phyloP scores from a whole-genome alignment of 2,888 invertebrate genomes.

The Galerucella pusilla region DNA sequence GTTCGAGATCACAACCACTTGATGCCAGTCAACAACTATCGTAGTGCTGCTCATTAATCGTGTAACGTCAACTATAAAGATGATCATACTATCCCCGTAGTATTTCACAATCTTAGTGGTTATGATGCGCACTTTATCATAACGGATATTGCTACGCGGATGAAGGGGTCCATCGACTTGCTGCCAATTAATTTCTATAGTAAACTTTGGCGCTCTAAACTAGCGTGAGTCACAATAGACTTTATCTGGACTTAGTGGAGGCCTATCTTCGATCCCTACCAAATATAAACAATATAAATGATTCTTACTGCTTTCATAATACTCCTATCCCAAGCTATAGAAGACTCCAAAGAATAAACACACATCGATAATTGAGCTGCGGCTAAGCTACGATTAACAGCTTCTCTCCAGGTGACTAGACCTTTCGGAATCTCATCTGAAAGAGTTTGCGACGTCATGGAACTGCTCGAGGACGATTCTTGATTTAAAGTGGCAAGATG shows the following conservation, averaged over 20 bases:
- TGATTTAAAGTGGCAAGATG: slow-evolving; percentile 71
- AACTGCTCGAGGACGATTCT: slow-evolving; percentile 52
- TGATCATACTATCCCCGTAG: slow-evolving; percentile 42
- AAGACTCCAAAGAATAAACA: slow-evolving; percentile 88
- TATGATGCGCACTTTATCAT: slow-evolving; percentile 48
- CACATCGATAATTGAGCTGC: slow-evolving; percentile 93
- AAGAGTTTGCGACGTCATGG: slow-evolving; percentile 56
- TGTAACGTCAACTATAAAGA: slow-evolving; percentile 50
- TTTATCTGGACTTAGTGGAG: too few species aligned
- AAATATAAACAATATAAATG: too few species aligned
- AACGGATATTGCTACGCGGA: slow-evolving; percentile 37
- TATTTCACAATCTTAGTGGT: slow-evolving; percentile 48
- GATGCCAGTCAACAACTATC: slow-evolving; percentile 20
- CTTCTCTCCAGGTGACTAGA: slow-evolving; percentile 88
- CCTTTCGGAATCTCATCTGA: slow-evolving; percentile 79
- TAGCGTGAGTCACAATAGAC: too few species aligned
- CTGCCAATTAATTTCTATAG: slow-evolving; percentile 40
- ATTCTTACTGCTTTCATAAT: slow-evolving; percentile 97
- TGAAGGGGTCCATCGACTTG: slow-evolving; percentile 27
- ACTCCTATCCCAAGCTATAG: slow-evolving; percentile 98
- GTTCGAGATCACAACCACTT: slow-evolving; percentile 34
- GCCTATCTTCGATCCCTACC: too few species aligned
- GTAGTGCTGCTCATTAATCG: slow-evolving; percentile 45
- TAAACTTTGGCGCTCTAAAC: too few species aligned
- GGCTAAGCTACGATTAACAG: slow-evolving; percentile 84